phyloP scores from a whole-genome alignment of 2,113 vertebrate species.

The Ptilorrhoa leucosticta region DNA sequence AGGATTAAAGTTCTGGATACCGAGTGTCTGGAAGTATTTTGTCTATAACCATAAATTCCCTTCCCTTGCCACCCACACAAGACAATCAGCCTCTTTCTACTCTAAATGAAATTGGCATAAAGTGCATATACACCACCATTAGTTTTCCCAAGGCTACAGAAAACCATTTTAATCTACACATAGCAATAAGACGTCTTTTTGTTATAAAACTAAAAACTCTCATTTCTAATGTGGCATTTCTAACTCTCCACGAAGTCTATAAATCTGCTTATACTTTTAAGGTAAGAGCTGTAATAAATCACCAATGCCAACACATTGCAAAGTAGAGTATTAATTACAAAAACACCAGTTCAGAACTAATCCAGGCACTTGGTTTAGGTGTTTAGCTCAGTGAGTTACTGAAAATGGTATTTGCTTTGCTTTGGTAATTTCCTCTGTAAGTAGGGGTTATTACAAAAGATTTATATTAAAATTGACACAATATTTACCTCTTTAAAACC shows the following conservation, averaged over 20 bases:
- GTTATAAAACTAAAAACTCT: not conserved
- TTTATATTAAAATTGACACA: not conserved
- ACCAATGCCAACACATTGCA: not conserved
- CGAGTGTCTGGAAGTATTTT: not conserved
- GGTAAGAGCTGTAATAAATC: not conserved
- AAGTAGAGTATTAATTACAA: not conserved
- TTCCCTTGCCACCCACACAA: not conserved
- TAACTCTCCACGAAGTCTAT: not conserved
- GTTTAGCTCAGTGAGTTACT: not conserved
- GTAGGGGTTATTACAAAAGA: not conserved
- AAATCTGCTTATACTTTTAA: not conserved
- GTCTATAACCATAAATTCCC: not conserved
- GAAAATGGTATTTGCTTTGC: not conserved
- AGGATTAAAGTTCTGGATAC: not conserved
- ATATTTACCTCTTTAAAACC: not conserved
- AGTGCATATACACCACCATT: not conserved
- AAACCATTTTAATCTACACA: not conserved
- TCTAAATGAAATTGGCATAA: not conserved
- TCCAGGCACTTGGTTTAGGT: not conserved
- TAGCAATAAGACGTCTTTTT: not conserved
- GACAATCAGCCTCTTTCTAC: not conserved
- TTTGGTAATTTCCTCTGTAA: not conserved
- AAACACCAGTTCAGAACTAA: not conserved
- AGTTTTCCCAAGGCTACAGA: conserved; percentile 12
- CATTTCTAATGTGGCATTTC: not conserved